Base-by-base conservation (phyloP, 2,113 vertebrate species). In the Poicephalus meyeri region DNA sequence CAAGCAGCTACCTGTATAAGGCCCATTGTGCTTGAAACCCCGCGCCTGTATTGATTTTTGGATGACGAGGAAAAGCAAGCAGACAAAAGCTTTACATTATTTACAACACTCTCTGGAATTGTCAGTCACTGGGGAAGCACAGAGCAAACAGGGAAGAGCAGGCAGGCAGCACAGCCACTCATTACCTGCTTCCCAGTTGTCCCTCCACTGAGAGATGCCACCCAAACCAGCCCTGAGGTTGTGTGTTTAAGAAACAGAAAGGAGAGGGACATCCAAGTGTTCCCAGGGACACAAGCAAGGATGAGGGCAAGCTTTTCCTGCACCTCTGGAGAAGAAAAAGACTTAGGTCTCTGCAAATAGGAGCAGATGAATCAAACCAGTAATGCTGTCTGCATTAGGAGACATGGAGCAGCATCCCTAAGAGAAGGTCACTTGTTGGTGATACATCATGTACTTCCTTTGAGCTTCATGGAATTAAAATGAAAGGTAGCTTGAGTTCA, bases 1-100 rank as follows among this genome's bases (percentile, higher is more conserved):
- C 93, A 81, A 50, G 0, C 4, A 56, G 61, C 86, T 77, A 83
- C 78, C 69, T 5, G 52, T 60, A 6, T 66, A 19, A 85, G 65
- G 65, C 83, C 82, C 44, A 6, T 6, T 0, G 5, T 23, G 2
- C 70, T 60, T 15, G 35, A 13, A 46, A 73, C 37, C 83, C 66
- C 37, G 26, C 0, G 2, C 77, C 52, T 3, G 1, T 86, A 87
- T 95, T 49, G 94, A 95, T 95, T 94, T 94, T 92, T 35, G 56
- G 61, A 69, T 29, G 80, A 71, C 63, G 3, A 16, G 84, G 84
- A 76, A 81, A 61, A 93, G 89, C 93, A 65, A 89, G 94, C 96
- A 84, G 91, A 91, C 72, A 87, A 69, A 93, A 76, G 84, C 19
- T 2, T 52, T 93, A 71, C 84, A 87, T 95, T 95, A 95, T 97